Base-by-base conservation (phyloP, 2,888 invertebrate genomes). In the Agrotis segetum region DNA sequence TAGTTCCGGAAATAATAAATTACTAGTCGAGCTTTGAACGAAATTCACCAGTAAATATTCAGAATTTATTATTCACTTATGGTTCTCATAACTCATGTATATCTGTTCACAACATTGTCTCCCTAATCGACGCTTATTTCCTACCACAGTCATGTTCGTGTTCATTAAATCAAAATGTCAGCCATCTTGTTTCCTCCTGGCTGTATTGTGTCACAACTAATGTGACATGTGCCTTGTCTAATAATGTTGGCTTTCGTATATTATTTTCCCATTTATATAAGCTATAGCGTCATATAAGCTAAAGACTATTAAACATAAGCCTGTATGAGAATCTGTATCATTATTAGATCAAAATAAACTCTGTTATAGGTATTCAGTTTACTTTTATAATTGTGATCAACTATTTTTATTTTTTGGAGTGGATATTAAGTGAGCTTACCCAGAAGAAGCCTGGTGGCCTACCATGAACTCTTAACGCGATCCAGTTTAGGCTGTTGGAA, bases 141-240 rank as follows among this genome's bases (percentile, higher is more conserved):
- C 50, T 74, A 17, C 14, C 24, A 5, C 46, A 19, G 19, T 58
- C n/a, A 58, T 47, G 74, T 72, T 74, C 74, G 66, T 58, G 66
- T 72, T 72, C 74, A 74, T 65, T 65, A 74, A 24, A 72, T 74
- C 75, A 72, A 47, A 19, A 34, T 66, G 72, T 72, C 58, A 66
- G 46, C 24, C 67, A 24, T 24, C 24, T 46, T 58, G 50, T 46
- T 21, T 50, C 34, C 24, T 24, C n/a, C 17, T 14, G 40, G 21
- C 49, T 52, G 67, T 74, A 46, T 52, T 65, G 14, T 50, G 66
- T 65, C 56, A 50, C 14, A 65, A 65, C 14, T 74, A 50, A 65
- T 66, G 17, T 58, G 66, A 46, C 56, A 65, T 56, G 29, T 65
- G 14, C 46, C 24, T 58, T 74, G 56, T 50, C 14, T 50, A 34